These are phyloP conservation scores for Rhingia campestris DNA, from an alignment of 2,888 invertebrate genomes.

Conservation along the genomic window DNA sequence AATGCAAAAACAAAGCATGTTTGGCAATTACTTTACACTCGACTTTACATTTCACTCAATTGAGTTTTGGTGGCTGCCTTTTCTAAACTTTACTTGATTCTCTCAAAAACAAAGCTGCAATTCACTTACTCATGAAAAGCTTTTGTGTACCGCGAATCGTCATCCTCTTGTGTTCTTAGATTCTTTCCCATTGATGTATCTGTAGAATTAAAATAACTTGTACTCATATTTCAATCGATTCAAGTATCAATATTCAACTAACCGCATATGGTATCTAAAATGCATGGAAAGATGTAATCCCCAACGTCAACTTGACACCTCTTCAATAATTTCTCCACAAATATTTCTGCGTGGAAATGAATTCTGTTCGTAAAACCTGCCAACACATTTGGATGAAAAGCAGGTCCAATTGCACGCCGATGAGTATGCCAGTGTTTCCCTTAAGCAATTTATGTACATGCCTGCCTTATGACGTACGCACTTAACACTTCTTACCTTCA, in stretches of 20 bases:
- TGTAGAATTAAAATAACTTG: slow-evolving; percentile 10
- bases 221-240: background rate
- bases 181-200: slow-evolving; percentile 61
- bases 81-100: too few relatives aligned
- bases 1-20: too few relatives aligned
- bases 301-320: slow-evolving; percentile 82
- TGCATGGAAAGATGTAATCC: slow-evolving; percentile 86
- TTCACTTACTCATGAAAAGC: slow-evolving; percentile 87
- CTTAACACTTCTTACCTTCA: slow-evolving; percentile 75
- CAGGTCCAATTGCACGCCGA: slow-evolving; percentile 88
- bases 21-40: too few relatives aligned
- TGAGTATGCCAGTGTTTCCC: slow-evolving; percentile 86
- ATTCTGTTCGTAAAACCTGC: slow-evolving; percentile 88
- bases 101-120: background rate
- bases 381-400: slow-evolving; percentile 90
- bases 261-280: slow-evolving; percentile 86
- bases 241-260: slow-evolving; percentile 66
- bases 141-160: slow-evolving; percentile 85
- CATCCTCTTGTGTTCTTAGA: slow-evolving; percentile 66
- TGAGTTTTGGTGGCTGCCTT: too few relatives aligned
- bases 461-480: background rate
- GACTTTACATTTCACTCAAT: too few relatives aligned
- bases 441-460: slow-evolving; percentile 26
- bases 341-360: slow-evolving; percentile 85
- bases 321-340: slow-evolving; percentile 84